These are phyloP conservation scores for Aphelenchoides bicaudatus DNA, from an alignment of 2,888 invertebrate species.

Conservation along the genomic window DNA sequence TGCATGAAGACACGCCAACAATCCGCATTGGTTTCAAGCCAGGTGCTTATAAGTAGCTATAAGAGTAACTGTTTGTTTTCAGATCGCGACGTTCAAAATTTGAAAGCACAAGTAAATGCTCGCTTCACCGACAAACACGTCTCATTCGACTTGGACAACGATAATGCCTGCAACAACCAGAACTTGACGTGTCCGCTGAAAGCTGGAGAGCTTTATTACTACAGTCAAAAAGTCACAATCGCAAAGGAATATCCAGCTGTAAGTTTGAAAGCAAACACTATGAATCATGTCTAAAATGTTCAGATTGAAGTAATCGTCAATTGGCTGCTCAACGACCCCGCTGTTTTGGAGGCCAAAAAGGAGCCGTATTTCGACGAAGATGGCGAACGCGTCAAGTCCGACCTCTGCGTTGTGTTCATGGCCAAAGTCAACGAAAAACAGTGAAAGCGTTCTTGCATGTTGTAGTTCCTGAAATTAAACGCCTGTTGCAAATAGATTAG, in stretches of 20 bases:
- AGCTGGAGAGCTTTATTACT: constrained; percentile 33
- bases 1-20: constrained; percentile 21
- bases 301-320: constrained; percentile 39
- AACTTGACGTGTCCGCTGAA: constrained; percentile 36
- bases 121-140: constrained; percentile 31
- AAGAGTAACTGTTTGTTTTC: constrained; percentile 9
- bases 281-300: not conserved
- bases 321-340: constrained; percentile 40
- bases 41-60: constrained; percentile 6
- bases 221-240: constrained; percentile 33
- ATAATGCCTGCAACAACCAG: constrained; percentile 30
- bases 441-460: no score
- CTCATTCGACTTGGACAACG: constrained; percentile 36
- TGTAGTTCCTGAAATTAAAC: no score
- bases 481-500: no score
- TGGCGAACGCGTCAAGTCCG: constrained; percentile 26
- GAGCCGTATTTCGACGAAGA: constrained; percentile 21
- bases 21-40: constrained; percentile 34
- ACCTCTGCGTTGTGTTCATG: constrained; percentile 48
- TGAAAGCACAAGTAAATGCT: constrained; percentile 30
- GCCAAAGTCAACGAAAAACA: constrained; percentile 36
- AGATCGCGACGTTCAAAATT: constrained; percentile 27
- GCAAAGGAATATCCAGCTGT: constrained; percentile 29
- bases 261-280: constrained; percentile 4
- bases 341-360: constrained; percentile 8